Evolutionary conservation across 2,797 vertebrate species (phyloP).

Genomic region (Acrossocheilus wenchowensis): DNA sequence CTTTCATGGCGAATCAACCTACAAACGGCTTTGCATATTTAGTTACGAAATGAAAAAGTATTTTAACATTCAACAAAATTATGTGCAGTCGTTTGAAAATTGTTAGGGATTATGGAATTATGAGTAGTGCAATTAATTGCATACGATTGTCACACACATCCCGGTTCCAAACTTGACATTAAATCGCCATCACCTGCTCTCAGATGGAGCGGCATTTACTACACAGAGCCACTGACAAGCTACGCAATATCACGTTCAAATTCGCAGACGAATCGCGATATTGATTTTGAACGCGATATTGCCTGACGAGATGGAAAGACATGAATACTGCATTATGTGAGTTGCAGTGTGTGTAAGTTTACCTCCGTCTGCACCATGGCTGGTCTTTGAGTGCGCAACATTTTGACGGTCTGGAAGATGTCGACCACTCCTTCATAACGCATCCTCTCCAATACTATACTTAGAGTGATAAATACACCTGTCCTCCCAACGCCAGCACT

Average conservation of each 20-base stretch:
- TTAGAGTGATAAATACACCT: constrained; percentile 98
- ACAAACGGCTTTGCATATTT: neutral
- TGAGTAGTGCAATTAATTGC: neutral
- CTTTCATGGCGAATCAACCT: neutral
- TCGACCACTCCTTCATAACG: constrained; percentile 99
- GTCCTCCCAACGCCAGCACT: constrained; percentile 97
- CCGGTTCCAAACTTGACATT: no score
- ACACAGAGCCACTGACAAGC: no score
- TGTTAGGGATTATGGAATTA: neutral
- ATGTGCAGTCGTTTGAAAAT: neutral
- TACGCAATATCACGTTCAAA: no score
- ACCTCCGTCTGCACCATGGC: constrained; percentile 99
- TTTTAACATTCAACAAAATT: neutral
- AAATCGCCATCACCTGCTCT: no score
- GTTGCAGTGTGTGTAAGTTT: constrained; percentile 56
- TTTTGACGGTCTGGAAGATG: constrained; percentile 99
- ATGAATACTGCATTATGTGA: neutral
- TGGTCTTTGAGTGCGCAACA: constrained; percentile 97
- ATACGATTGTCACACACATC: no score
- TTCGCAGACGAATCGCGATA: no score
- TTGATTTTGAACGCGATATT: no score
- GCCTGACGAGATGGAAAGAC: neutral
- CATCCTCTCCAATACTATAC: constrained; percentile 99
- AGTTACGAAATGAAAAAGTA: neutral
- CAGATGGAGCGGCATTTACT: no score